These are phyloP conservation scores for Takifugu flavidus DNA, from an alignment of 2,113 vertebrate genomes.

Conservation along the genomic window DNA sequence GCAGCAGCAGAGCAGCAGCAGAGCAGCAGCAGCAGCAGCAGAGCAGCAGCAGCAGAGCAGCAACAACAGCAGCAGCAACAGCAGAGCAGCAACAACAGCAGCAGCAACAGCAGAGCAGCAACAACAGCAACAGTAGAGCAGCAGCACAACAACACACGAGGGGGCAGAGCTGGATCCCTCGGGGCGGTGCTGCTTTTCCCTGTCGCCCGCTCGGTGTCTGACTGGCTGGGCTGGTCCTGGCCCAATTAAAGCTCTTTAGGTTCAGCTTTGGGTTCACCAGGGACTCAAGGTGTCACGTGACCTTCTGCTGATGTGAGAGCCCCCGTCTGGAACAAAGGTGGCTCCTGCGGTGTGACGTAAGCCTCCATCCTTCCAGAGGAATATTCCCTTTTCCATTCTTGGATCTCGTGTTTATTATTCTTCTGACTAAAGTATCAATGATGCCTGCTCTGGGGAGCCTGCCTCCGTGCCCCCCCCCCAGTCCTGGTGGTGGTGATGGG, in stretches of 20 bases:
- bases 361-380: constrained; percentile 28
- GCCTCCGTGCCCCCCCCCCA: constrained; percentile 38
- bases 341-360: constrained; percentile 59
- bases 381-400: constrained; percentile 44
- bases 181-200: constrained; percentile 51
- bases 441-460: constrained; percentile 43
- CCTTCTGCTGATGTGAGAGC: constrained; percentile 53
- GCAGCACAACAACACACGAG: constrained; percentile 32
- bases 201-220: constrained; percentile 46
- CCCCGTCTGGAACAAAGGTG: constrained; percentile 44
- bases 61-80: too few species aligned
- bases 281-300: constrained; percentile 54
- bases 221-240: constrained; percentile 51
- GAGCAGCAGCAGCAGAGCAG: too few species aligned
- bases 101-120: constrained; percentile 23
- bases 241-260: constrained; percentile 70
- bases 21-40: too few species aligned
- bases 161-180: constrained; percentile 51
- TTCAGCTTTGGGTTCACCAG: constrained; percentile 55
- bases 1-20: too few species aligned
- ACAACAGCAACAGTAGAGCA: constrained; percentile 7
- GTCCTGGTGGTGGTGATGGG: constrained; percentile 54
- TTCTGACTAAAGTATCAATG: constrained; percentile 41
- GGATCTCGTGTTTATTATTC: constrained; percentile 40
- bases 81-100: constrained; percentile 45